Base-by-base conservation (phyloP, 2,113 vertebrate species). In the Crotalus viridis region DNA sequence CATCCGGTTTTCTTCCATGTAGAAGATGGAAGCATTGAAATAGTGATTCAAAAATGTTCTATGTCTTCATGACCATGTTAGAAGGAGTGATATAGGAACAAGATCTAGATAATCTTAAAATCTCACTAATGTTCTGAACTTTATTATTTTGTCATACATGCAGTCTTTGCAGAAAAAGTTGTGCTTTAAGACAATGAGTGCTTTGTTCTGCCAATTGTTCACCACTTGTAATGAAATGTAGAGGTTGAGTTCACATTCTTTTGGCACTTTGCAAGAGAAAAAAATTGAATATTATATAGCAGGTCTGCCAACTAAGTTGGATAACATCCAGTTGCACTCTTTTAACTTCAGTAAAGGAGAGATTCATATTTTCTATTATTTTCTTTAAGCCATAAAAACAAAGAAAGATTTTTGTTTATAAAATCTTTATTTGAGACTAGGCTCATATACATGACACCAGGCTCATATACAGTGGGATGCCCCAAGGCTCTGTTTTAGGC, bases 71-170 rank as follows among this genome's bases (percentile, higher is more conserved):
- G 46, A 54, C 74, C 17, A 17, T 59, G 33, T 89, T 57, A 43
- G 90, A 92, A 93, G 89, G 88, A 95, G 61, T 0, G 17, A 22
- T 93, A 56, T 87, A 0, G 88, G 97, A 96, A 96, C 96, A 97
- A 96, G 86, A 95, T 94, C 94, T 39, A 22, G 69, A 51, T 10
- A 88, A 94, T 92, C 91, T 94, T 95, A 95, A 90, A 81, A 57
- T 85, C 85, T 91, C 92, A 90, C 33, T 12, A 28, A n/a, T 26
- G 43, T 91, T 10, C 81, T 85, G 9, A 89, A 94, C 17, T 6
- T 7, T 0, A 85, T 92, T 91, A 13, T 95, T 95, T 95, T 95
- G 0, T 81, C 88, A 74, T 93, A 0, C 52, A 69, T 90, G n/a
- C 87, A 93, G 2, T 13, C 0, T 51, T 51, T 96, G 48, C 69